Conservation (phyloP, 2,797 vertebrate species). For the Lerista edwardsae region DNA sequence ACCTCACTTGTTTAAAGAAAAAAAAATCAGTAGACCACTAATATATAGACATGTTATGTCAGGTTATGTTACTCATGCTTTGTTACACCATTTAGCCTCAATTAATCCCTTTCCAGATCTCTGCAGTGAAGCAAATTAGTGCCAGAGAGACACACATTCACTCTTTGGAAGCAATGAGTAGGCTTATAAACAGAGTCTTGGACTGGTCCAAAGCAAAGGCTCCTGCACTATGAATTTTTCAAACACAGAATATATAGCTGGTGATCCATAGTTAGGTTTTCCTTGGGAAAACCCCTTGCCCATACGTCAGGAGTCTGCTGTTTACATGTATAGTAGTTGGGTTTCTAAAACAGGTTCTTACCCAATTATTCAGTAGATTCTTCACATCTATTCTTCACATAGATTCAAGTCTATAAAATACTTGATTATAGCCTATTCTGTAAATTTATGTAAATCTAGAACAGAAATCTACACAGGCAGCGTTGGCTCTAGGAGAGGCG, state of each 20-base stretch:
- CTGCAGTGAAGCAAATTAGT: constrained; percentile 4
- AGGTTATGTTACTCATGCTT: background rate
- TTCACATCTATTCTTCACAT: background rate
- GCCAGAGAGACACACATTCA: background rate
- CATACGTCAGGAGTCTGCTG: background rate
- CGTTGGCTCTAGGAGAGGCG: no score
- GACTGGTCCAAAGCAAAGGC: background rate
- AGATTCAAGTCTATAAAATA: background rate
- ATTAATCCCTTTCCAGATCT: constrained; percentile 14
- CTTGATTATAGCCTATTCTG: background rate
- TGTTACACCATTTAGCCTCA: constrained; percentile 24
- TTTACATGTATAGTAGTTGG: background rate
- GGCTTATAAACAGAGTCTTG: background rate
- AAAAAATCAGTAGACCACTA: background rate
- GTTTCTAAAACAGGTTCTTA: background rate
- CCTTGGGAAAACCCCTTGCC: background rate
- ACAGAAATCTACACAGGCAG: no score
- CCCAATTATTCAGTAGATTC: background rate
- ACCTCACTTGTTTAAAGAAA: background rate
- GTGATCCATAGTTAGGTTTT: background rate
- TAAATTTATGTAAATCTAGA: background rate
- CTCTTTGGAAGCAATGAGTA: background rate
- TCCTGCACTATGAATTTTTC: background rate
- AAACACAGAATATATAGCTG: background rate
- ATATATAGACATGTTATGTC: background rate